phyloP scores from a whole-genome alignment of 2,888 invertebrate genomes.

The Parthenolecanium corni region DNA sequence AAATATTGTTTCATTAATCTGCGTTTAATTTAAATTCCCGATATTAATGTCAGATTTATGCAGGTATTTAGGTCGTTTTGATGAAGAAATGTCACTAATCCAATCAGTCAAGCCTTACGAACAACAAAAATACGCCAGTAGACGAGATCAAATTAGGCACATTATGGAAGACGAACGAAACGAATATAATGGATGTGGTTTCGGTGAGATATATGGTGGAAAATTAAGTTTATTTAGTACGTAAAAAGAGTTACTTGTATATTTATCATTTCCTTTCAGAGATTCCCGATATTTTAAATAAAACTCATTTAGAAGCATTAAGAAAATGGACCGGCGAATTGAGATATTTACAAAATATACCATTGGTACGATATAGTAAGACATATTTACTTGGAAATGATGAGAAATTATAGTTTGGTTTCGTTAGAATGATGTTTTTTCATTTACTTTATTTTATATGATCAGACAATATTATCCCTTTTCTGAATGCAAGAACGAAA shows the following conservation, averaged over 20 bases:
- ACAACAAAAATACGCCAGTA: conserved; percentile 49
- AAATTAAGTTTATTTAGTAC: not conserved
- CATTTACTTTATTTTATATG: too few relatives aligned
- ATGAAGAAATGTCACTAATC: conserved; percentile 69
- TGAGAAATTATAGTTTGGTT: too few relatives aligned
- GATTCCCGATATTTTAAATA: conserved; percentile 56
- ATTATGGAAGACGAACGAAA: conserved; percentile 59
- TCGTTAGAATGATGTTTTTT: too few relatives aligned
- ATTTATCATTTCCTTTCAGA: conserved; percentile 42
- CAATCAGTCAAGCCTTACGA: conserved; percentile 46
- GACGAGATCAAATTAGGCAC: conserved; percentile 66
- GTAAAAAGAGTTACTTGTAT: conserved; percentile 7
- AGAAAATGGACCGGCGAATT: conserved; percentile 57
- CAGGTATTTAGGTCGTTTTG: conserved; percentile 53
- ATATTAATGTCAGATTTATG: conserved; percentile 27
- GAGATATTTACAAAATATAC: conserved; percentile 53
- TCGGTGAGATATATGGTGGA: conserved; percentile 41
- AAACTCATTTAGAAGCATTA: conserved; percentile 48
- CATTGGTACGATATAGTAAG: conserved; percentile 46
- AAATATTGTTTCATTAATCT: conserved; percentile 36
- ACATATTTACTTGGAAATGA: not conserved
- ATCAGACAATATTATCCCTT: too few relatives aligned
- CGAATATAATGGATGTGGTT: conserved; percentile 64
- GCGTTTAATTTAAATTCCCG: not conserved
- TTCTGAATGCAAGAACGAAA: too few relatives aligned